Base-by-base conservation (phyloP, 2,888 invertebrate genomes). In the Hirtodrosophila confusa region DNA sequence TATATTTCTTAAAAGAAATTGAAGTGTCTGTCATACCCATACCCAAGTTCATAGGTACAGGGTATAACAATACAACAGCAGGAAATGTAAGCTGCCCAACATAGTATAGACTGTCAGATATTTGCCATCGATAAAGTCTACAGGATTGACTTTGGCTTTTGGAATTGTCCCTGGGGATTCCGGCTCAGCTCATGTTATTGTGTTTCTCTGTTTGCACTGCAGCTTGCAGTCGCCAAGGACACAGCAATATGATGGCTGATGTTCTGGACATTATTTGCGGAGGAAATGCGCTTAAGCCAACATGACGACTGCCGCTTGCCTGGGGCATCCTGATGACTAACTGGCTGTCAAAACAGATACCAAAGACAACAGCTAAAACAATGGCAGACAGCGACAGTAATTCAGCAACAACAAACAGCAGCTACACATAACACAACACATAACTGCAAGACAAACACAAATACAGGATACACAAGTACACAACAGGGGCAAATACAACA, bases 341-440 rank as follows among this genome's bases (percentile, higher is more conserved):
- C 72, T 86, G 56, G 54, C 80, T 84, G 80, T 84, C 85, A 88
- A 83, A 88, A 88, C 78, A 86, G 66, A 66, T 56, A 29, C 45
- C 49, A 41, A 35, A 36, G 35, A 48, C 44, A 48, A 54, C 62
- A 60, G 77, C 41, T 54, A 44, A 67, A 65, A 64, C 88, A 76
- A 69, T 69, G 76, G 47, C 80, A 75, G 71, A 55, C 43, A 62
- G 66, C 68, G 75, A 69, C 70, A 66, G 68, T 88, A 88, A 83
- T 82, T 86, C 76, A 86, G 67, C 70, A 83, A 78, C 86, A 82
- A 68, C 86, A 73, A 87, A 79, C 68, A 80, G 47, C 17, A 35
- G 36, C 70, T 49, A 62, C 55, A 66, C 69, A 82, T 78, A 82
- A 88, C 74, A 27, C 27, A 27, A 61, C 55, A 66, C 69, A 82